phyloP scores from a whole-genome alignment of 2,888 invertebrate species.

The Bembecia ichneumoniformis region DNA sequence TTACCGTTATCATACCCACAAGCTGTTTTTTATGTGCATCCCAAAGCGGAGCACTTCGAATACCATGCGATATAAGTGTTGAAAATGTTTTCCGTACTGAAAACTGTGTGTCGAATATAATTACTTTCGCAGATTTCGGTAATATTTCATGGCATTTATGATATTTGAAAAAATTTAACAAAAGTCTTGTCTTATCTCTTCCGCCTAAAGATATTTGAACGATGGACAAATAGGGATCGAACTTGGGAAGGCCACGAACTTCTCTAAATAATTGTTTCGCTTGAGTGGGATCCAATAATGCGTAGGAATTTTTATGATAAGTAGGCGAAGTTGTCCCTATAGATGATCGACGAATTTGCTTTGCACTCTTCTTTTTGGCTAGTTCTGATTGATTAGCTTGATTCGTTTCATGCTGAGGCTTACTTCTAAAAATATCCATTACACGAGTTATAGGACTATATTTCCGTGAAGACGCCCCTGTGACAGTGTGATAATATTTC shows the following conservation, averaged over 20 bases:
- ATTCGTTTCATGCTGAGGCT: slow-evolving; percentile 45
- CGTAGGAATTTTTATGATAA: slow-evolving; percentile 65
- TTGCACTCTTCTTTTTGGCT: slow-evolving; percentile 49
- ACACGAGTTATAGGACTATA: slow-evolving; percentile 66
- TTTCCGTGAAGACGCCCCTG: slow-evolving; percentile 60
- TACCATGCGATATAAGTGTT: slow-evolving; percentile 61
- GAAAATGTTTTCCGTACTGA: slow-evolving; percentile 63
- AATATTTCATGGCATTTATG: slow-evolving; percentile 67
- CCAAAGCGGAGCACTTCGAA: slow-evolving; percentile 64
- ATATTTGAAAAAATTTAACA: slow-evolving; percentile 65
- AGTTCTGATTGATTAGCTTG: slow-evolving; percentile 33
- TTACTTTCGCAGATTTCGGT: slow-evolving; percentile 66
- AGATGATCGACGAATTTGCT: slow-evolving; percentile 53
- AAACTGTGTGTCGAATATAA: slow-evolving; percentile 66
- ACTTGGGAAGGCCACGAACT: slow-evolving; percentile 61
- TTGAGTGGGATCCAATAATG: slow-evolving; percentile 59
- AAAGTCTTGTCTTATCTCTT: slow-evolving; percentile 58
- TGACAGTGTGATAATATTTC: slow-evolving; percentile 67
- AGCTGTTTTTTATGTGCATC: slow-evolving; percentile 57
- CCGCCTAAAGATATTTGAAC: slow-evolving; percentile 67
- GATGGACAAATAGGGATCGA: slow-evolving; percentile 64
- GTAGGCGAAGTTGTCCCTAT: slow-evolving; percentile 65
- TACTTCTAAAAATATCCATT: slow-evolving; percentile 63
- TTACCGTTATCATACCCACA: slow-evolving; percentile 65
- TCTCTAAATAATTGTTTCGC: slow-evolving; percentile 64